phyloP scores from a whole-genome alignment of 2,113 vertebrate genomes.

The Lucifuga dentata region DNA sequence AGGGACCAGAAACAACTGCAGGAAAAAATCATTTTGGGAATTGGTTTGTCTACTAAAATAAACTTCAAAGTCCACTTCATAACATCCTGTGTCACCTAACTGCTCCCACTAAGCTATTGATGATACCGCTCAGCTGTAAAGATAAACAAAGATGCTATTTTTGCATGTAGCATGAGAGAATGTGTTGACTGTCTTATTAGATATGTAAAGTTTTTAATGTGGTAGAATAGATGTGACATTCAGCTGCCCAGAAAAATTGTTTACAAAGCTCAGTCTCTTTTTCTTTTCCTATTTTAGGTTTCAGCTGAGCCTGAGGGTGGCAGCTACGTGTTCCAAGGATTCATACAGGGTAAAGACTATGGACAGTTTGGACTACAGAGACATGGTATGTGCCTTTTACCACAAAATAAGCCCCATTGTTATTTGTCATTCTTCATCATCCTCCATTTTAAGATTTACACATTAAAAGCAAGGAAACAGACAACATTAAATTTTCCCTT shows the following conservation, averaged over 20 bases:
- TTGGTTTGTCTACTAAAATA: conserved; percentile 36
- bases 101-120: too few species aligned
- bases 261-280: conserved; percentile 8
- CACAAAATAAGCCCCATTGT: neutral
- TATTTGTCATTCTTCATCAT: conserved; percentile 9
- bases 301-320: conserved; percentile 95
- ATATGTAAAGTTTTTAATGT: conserved; percentile 45
- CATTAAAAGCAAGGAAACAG: neutral
- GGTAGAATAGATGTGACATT: conserved; percentile 13
- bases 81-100: conserved; percentile 43
- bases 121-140: conserved; percentile 49
- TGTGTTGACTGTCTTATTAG: conserved; percentile 35
- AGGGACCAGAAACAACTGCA: conserved; percentile 12
- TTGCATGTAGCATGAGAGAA: conserved; percentile 35
- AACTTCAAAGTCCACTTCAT: conserved; percentile 53
- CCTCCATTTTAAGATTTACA: conserved; percentile 1
- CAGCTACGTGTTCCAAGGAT: conserved; percentile 97
- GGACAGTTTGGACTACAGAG: conserved; percentile 97
- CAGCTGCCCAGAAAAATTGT: conserved; percentile 21
- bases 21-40: conserved; percentile 5
- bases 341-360: conserved; percentile 97
- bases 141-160: conserved; percentile 55
- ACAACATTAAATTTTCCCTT: too few species aligned
- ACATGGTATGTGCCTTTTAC: conserved; percentile 84
- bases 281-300: conserved; percentile 81